Percentiles rank a stretch among this genome's conserved stretches.
Conservation (phyloP, 2,888 invertebrate species). For the Congeria kusceri region DNA sequence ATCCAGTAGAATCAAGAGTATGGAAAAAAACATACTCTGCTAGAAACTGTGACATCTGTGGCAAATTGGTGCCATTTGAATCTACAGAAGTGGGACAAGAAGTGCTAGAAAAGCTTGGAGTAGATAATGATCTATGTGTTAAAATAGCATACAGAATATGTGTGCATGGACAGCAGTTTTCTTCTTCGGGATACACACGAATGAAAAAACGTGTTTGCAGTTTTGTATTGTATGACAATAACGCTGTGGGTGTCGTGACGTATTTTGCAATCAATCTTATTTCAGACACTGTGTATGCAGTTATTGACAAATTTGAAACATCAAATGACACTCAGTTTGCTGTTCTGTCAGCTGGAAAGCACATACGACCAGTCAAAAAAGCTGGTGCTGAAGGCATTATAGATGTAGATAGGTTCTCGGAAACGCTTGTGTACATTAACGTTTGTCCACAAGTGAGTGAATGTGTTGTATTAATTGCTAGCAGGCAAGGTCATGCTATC, state of each 20-base stretch:
- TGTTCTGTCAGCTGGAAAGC: conserved; percentile 34
- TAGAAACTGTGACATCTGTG: conserved; percentile 41
- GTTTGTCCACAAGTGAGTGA: conserved; percentile 30
- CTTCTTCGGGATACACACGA: conserved; percentile 32
- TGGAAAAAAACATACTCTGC: conserved; percentile 49
- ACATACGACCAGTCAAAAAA: conserved; percentile 27
- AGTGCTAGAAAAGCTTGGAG: conserved; percentile 29
- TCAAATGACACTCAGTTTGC: conserved; percentile 25
- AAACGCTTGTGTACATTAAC: conserved; percentile 43
- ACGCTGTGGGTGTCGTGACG: conserved; percentile 31
- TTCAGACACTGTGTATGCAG: conserved; percentile 38
- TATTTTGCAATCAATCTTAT: conserved; percentile 29
- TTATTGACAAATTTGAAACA: conserved; percentile 40
- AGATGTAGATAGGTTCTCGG: conserved; percentile 24
- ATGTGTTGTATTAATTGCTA: conserved; percentile 39
- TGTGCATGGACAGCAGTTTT: conserved; percentile 25
- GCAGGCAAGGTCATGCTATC: conserved; percentile 41
- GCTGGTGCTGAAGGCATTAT: conserved; percentile 33
- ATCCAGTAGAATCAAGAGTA: conserved; percentile 19
- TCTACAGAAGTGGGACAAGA: conserved; percentile 21
- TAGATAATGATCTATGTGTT: conserved; percentile 30
- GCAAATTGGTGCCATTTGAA: conserved; percentile 43
- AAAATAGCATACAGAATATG: conserved; percentile 30
- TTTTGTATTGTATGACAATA: conserved; percentile 42
- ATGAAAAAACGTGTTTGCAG: conserved; percentile 42